Percentiles rank a stretch among this genome's conserved stretches.
phyloP scores from a whole-genome alignment of 1,140 invertebrate species.

The Popillia japonica region DNA sequence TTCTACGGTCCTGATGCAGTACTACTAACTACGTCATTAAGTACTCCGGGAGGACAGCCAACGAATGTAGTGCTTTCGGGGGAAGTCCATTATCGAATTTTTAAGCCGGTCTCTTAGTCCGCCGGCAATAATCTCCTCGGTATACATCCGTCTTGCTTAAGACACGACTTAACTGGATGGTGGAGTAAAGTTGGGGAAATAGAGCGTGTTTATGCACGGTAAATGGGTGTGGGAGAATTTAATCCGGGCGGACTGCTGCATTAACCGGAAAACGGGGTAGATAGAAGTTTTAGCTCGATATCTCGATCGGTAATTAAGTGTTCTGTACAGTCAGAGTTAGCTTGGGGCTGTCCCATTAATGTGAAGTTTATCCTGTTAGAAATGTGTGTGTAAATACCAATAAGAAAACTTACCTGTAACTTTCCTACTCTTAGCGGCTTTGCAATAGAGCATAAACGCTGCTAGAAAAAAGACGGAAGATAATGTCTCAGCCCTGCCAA shows the following conservation, averaged over 20 bases:
- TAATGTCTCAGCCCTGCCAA: slow-evolving; percentile 94
- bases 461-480: slow-evolving; percentile 93
- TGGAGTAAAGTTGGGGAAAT: neutral
- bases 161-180: neutral
- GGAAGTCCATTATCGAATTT: neutral
- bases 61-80: neutral
- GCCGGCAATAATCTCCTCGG: neutral
- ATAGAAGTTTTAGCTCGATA: neutral
- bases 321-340: neutral
- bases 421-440: slow-evolving; percentile 74
- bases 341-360: neutral
- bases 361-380: too few relatives aligned
- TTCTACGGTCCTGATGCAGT: neutral
- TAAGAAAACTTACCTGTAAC: slow-evolving; percentile 69
- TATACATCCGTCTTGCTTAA: neutral
- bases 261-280: neutral
- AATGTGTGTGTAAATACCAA: too few relatives aligned
- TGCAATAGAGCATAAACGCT: slow-evolving; percentile 85
- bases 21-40: neutral
- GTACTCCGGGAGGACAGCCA: neutral
- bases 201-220: slow-evolving; percentile 5
- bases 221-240: neutral
- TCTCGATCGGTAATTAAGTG: slow-evolving; percentile 1
- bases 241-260: neutral
- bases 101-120: neutral